These are phyloP conservation scores for Sinocyclocheilus rhinocerous DNA, from an alignment of 2,113 vertebrate species.

Conservation along the genomic window DNA sequence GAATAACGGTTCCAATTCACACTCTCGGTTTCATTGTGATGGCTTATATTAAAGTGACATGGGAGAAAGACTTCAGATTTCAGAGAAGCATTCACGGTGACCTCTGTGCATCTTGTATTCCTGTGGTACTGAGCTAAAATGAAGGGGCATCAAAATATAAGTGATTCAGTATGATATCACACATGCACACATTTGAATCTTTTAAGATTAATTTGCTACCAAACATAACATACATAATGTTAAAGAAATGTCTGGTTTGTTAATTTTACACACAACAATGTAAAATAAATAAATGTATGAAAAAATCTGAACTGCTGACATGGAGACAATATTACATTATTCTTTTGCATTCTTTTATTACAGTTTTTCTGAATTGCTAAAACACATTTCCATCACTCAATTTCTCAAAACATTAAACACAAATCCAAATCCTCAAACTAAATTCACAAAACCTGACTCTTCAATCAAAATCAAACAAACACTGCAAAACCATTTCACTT, in stretches of 20 bases:
- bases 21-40: rapidly evolving
- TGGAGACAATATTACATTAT: not conserved
- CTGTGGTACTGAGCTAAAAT: constrained; percentile 10
- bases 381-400: too few relatives aligned
- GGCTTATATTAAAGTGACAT: constrained; percentile 40
- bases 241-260: not conserved
- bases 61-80: constrained; percentile 65
- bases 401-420: too few relatives aligned
- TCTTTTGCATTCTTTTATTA: too few relatives aligned
- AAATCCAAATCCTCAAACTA: too few relatives aligned
- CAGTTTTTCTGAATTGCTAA: too few relatives aligned
- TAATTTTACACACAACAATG: not conserved
- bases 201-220: not conserved
- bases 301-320: too few relatives aligned
- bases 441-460: too few relatives aligned
- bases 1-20: not conserved
- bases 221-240: not conserved
- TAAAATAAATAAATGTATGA: too few relatives aligned
- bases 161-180: not conserved
- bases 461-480: too few relatives aligned
- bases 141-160: not conserved
- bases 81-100: not conserved
- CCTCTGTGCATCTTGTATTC: not conserved
- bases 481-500: too few relatives aligned
- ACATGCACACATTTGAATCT: not conserved